Percentiles rank a stretch among this genome's conserved stretches.
Conservation (phyloP, 1,140 invertebrate species). For the Nautilus pompilius region DNA sequence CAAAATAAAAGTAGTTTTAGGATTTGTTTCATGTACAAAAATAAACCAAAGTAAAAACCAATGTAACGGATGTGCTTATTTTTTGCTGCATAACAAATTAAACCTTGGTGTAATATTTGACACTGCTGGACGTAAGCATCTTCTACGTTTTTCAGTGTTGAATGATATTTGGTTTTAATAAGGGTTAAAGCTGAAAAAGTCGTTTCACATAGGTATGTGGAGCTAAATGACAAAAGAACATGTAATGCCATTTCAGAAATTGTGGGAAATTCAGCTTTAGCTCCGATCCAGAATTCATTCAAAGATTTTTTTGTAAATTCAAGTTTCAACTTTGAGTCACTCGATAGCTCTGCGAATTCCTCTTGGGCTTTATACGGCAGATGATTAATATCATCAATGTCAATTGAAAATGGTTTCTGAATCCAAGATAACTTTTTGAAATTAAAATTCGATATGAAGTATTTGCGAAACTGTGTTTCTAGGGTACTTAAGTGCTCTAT, state of each 20-base stretch:
- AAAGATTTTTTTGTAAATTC: not conserved
- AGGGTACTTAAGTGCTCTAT: not conserved
- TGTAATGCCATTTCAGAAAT: not conserved
- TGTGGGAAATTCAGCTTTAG: not conserved
- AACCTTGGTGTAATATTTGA: not conserved
- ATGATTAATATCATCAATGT: not conserved
- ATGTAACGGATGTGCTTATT: not conserved
- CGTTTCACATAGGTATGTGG: not conserved
- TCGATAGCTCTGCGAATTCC: not conserved
- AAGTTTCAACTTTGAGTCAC: not conserved
- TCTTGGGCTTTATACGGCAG: not conserved
- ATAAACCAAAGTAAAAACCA: not conserved
- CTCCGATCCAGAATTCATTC: not conserved
- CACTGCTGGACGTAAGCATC: not conserved
- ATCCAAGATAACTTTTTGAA: conserved; percentile 4
- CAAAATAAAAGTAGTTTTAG: not conserved
- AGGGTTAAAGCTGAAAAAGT: not conserved
- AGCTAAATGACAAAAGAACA: not conserved
- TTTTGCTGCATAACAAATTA: not conserved
- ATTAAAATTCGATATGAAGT: not conserved
- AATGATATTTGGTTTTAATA: not conserved
- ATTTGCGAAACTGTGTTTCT: not conserved
- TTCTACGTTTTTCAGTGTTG: not conserved
- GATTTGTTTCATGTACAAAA: not conserved
- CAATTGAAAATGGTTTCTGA: not conserved